Evolutionary conservation across 2,113 vertebrate genomes (phyloP).

Genomic region (Neomonachus schauinslandi): DNA sequence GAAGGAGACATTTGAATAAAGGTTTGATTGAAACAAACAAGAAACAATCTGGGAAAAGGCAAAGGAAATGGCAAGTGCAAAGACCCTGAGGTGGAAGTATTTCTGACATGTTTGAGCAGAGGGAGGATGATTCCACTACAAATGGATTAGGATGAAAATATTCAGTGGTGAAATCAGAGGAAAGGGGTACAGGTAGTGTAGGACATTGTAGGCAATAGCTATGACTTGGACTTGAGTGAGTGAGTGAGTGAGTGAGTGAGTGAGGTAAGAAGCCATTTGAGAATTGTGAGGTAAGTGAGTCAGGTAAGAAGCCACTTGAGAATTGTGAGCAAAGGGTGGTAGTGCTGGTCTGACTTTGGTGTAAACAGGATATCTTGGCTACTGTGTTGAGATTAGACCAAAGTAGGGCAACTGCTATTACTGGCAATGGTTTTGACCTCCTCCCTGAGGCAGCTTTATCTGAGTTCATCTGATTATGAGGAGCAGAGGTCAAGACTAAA

Average conservation of each 20-base stretch:
- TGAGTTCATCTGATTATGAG: constrained; percentile 71
- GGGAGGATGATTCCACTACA: background rate
- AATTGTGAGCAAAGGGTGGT: background rate
- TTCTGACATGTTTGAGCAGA: background rate
- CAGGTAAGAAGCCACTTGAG: background rate
- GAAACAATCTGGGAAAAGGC: background rate
- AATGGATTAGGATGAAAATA: background rate
- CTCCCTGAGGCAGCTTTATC: constrained; percentile 61
- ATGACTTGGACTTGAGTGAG: background rate
- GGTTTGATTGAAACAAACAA: background rate
- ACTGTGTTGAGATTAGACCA: constrained; percentile 10
- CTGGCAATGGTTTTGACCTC: constrained; percentile 51
- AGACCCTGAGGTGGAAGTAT: background rate
- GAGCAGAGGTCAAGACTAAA: constrained; percentile 35
- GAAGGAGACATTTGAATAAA: background rate
- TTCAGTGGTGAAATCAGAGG: background rate
- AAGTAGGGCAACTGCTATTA: constrained; percentile 71
- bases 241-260: background rate
- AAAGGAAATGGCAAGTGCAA: background rate
- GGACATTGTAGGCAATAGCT: background rate
- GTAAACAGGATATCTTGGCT: background rate
- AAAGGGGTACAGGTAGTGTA: background rate
- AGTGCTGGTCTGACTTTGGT: background rate
- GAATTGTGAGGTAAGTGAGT: background rate
- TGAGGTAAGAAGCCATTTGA: too few species aligned